Evolutionary conservation across 2,797 vertebrate genomes (phyloP).

Genomic region (Cyclura pinguis): DNA sequence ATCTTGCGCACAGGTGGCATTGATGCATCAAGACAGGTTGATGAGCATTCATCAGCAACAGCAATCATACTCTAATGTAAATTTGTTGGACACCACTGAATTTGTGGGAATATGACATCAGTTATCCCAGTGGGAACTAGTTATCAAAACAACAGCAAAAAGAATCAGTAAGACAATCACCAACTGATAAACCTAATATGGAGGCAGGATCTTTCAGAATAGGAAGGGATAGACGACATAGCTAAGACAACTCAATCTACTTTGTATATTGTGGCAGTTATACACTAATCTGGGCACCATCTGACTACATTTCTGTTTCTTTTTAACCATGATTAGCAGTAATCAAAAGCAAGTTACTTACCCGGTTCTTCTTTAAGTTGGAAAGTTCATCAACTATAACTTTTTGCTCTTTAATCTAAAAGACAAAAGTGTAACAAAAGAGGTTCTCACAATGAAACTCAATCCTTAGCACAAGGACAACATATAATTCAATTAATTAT

Average conservation of each 20-base stretch:
- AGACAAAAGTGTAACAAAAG: slow-evolving; percentile 41
- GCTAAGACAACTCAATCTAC: neutral
- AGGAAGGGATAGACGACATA: neutral
- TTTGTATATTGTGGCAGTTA: neutral
- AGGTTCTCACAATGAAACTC: neutral
- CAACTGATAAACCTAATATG: neutral
- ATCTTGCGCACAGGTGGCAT: neutral
- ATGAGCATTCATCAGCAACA: neutral
- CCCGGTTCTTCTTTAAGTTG: slow-evolving; percentile 93
- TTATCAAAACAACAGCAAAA: neutral
- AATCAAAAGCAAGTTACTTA: slow-evolving; percentile 72
- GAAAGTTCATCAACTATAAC: slow-evolving; percentile 92
- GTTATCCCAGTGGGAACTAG: neutral
- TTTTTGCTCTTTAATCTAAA: slow-evolving; percentile 93
- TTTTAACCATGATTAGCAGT: neutral
- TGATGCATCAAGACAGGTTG: neutral
- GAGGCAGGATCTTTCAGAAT: neutral
- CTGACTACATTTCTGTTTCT: neutral
- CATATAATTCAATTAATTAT: neutral
- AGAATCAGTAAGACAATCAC: neutral
- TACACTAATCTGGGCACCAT: neutral
- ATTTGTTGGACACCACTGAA: neutral
- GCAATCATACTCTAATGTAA: neutral
- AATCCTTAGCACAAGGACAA: neutral
- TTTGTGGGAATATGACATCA: neutral